Evolutionary conservation across 2,888 invertebrate genomes (phyloP).

Genomic region (Hydroisotoma schaefferi): DNA sequence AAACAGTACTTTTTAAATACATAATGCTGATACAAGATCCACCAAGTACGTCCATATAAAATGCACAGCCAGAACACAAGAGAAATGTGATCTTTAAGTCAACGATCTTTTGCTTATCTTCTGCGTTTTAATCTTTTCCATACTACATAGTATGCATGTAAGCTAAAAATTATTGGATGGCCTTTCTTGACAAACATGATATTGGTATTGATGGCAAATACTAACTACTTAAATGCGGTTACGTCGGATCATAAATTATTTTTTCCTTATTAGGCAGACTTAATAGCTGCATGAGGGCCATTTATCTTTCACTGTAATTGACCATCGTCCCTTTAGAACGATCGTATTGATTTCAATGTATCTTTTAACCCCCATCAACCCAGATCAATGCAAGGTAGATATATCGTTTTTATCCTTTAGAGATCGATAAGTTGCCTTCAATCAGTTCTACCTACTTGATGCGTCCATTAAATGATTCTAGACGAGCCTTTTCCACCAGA

Average conservation of each 20-base stretch:
- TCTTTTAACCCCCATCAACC: not conserved
- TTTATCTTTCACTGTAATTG: not conserved
- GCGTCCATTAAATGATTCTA: too few relatives aligned
- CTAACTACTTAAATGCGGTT: not conserved
- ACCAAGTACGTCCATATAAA: too few relatives aligned
- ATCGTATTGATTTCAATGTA: not conserved
- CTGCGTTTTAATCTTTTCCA: not conserved
- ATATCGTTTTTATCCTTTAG: too few relatives aligned
- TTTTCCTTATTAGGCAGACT: conserved; percentile 4
- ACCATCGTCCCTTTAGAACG: not conserved
- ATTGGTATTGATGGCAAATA: not conserved
- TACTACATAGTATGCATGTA: not conserved
- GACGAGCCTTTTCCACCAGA: too few relatives aligned
- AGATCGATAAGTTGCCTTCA: too few relatives aligned
- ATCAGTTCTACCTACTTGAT: too few relatives aligned
- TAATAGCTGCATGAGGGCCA: not conserved
- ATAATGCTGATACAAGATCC: too few relatives aligned
- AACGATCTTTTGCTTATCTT: not conserved
- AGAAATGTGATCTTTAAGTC: conserved; percentile 2
- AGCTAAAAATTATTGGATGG: not conserved
- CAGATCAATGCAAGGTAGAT: too few relatives aligned
- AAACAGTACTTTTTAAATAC: too few relatives aligned
- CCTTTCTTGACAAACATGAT: not conserved
- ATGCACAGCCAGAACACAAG: not conserved
- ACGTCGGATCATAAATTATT: conserved; percentile 7